Evolutionary conservation across 30 jellyfish, hydroid and myxozoan species (phyloP).

Genomic region (Hydractinia echinata): DNA sequence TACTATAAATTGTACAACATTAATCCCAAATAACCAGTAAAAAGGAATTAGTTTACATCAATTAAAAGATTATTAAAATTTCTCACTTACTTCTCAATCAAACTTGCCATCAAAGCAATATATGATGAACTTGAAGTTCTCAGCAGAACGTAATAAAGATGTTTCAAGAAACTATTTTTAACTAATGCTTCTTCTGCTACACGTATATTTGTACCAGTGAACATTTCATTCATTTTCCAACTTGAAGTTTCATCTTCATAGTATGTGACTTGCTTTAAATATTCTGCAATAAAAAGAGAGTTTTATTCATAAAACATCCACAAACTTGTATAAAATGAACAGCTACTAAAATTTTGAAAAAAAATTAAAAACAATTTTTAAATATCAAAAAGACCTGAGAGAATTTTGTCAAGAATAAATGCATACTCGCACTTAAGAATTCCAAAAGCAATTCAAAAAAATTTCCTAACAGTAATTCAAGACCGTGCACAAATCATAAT

Average conservation of each 20-base stretch:
- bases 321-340: not conserved
- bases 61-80: not conserved
- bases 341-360: not conserved
- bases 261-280: not conserved
- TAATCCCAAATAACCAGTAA: not conserved
- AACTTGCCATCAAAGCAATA: slow-evolving; percentile 23
- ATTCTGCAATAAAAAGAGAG: not conserved
- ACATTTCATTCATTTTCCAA: slow-evolving; percentile 21
- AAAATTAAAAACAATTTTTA: not conserved
- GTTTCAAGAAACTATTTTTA: too few relatives aligned
- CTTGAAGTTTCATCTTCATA: not conserved
- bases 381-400: not conserved
- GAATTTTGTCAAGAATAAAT: not conserved
- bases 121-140: slow-evolving; percentile 2
- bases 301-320: not conserved
- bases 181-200: too few relatives aligned
- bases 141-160: slow-evolving; percentile 1
- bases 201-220: not conserved
- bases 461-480: too few relatives aligned
- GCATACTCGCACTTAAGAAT: too few relatives aligned
- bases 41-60: not conserved
- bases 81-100: slow-evolving; percentile 17
- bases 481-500: too few relatives aligned
- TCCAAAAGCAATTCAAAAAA: too few relatives aligned
- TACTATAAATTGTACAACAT: not conserved